Evolutionary conservation across 2,888 invertebrate species (phyloP).

Genomic region (Eupithecia subumbrata): DNA sequence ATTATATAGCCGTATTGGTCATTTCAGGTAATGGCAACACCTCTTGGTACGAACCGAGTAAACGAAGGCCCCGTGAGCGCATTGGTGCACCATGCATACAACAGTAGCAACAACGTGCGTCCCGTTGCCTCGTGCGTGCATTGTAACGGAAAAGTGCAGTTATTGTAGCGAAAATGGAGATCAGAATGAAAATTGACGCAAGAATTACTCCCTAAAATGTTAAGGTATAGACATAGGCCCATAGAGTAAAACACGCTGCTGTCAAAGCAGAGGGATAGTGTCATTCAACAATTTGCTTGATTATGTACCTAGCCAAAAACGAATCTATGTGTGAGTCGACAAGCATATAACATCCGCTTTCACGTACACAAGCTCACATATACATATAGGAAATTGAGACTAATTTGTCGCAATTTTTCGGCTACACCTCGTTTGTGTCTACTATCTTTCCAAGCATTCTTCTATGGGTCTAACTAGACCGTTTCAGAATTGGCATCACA

Average conservation of each 20-base stretch:
- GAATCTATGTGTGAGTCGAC: no score
- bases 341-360: no score
- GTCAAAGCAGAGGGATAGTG: no score
- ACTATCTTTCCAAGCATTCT: no score
- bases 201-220: not conserved
- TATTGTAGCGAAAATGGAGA: conserved; percentile 46
- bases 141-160: conserved; percentile 88
- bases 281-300: no score
- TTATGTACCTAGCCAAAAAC: no score
- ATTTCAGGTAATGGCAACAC: conserved; percentile 74
- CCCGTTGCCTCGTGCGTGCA: conserved; percentile 88
- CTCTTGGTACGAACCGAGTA: conserved; percentile 65
- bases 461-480: not conserved
- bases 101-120: conserved; percentile 73
- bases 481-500: not conserved
- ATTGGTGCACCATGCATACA: conserved; percentile 69
- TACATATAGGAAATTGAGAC: no score
- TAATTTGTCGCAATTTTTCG: no score
- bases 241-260: no score
- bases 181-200: not conserved
- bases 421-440: no score
- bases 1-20: no score
- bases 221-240: not conserved
- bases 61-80: conserved; percentile 45
- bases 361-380: no score